Evolutionary conservation across 30 jellyfish, hydroid and myxozoan genomes (phyloP), one percentile per base, ranked within the genome.

Genomic region (Nemopilema nomurai): DNA sequence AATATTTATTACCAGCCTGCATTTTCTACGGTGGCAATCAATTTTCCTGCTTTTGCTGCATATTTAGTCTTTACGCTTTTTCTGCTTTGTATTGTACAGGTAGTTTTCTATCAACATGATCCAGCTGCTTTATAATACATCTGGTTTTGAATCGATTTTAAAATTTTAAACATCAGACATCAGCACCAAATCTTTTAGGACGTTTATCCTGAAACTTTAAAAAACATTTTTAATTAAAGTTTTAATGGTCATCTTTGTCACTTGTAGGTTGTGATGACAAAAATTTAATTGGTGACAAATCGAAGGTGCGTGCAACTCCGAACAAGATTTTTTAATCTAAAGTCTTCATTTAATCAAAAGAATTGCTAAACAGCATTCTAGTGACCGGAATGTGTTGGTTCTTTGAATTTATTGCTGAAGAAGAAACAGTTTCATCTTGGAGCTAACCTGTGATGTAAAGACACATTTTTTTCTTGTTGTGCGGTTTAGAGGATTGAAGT

Each of bases 241-340:
- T 41, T 41, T 3, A 3, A 41, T 41, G 57, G 9, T 3, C 13
- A 6, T 3, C 13, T 13, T 13, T 3, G 13, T 69, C 33, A 21
- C 16, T 3, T 79, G 1, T 29, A 91, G 97, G 86, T 66, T 51
- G 69, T 24, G 97, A 92, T 32, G 97, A 92, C 57, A 70, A 80
- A 52, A 87, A 87, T 52, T 33, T 92, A 57, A 83, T 83, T 75
- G 98, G 98, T 50, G 98, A 92, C 76, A 82, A 82, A 49, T 32
- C 90, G 17, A 81, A 72, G 97, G 98, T 92, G 71, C 8, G 77
- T 51, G 17, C 7, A 24, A 41, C n/a, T 0, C 49, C 18, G 7
- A 1, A n/a, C 0, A 22, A 1, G 16, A 33, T 4, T 0, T 41
- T 49, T 22, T 64, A 64, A 62, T n/a, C n/a, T n/a, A n/a, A n/a